Conservation (phyloP, 2,113 vertebrate genomes). For the Rhadina sibilatrix region DNA sequence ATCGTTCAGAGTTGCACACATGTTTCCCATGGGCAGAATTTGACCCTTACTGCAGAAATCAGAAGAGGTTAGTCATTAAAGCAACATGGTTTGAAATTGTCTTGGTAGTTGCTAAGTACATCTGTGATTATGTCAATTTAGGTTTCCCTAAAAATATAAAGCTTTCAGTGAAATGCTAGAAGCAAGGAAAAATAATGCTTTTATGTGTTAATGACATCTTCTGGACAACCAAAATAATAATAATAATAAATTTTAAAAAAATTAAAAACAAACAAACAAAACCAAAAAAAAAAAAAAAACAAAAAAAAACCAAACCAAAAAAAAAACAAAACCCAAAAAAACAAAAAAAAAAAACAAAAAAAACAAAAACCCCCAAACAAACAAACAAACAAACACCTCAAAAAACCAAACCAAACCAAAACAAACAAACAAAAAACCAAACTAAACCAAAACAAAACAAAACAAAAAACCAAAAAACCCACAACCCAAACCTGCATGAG, state of each 20-base stretch:
- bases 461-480: background rate
- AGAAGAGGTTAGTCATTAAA: constrained; percentile 9
- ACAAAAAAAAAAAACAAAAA: too few relatives aligned
- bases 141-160: constrained; percentile 27
- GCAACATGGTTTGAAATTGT: background rate
- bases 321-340: background rate
- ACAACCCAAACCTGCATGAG: background rate
- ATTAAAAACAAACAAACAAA: too few relatives aligned
- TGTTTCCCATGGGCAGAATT: background rate
- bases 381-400: too few relatives aligned
- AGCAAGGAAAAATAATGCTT: background rate
- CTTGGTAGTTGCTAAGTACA: constrained; percentile 19
- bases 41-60: constrained; percentile 19
- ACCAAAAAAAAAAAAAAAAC: background rate
- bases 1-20: background rate
- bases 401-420: background rate
- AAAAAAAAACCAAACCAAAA: too few relatives aligned
- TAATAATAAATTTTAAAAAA: too few relatives aligned
- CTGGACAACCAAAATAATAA: background rate
- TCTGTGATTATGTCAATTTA: constrained; percentile 30
- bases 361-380: too few relatives aligned
- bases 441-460: too few relatives aligned
- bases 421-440: too few relatives aligned
- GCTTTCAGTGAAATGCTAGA: background rate
- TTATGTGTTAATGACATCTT: background rate